Percentiles rank a stretch among this genome's conserved stretches.
These are phyloP conservation scores for Larimichthys crocea DNA, from an alignment of 2,113 vertebrate genomes.

Conservation along the genomic window DNA sequence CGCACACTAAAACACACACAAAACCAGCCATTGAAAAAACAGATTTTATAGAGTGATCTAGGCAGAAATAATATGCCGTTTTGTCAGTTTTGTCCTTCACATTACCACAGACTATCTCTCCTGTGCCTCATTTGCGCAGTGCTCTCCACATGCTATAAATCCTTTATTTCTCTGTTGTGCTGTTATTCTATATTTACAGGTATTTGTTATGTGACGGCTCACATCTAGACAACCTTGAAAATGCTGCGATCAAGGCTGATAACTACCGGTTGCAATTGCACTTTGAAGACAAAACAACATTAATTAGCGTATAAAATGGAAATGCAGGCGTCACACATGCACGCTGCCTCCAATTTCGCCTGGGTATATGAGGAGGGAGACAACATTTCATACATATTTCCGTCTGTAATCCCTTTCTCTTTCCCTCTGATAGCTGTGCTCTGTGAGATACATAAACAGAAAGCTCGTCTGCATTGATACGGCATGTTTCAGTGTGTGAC, in stretches of 20 bases:
- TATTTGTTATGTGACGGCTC: conserved; percentile 74
- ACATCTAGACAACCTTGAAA: conserved; percentile 80
- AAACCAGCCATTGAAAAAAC: conserved; percentile 32
- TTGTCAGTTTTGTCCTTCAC: conserved; percentile 77
- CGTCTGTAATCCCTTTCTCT: conserved; percentile 64
- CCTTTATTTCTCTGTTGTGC: conserved; percentile 72
- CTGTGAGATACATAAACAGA: conserved; percentile 70
- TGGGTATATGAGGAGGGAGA: conserved; percentile 52
- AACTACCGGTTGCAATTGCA: conserved; percentile 71
- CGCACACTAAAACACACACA: conserved; percentile 28
- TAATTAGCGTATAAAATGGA: conserved; percentile 77
- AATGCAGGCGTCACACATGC: conserved; percentile 62
- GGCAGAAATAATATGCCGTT: conserved; percentile 63
- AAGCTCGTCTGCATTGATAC: conserved; percentile 69
- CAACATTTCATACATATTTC: conserved; percentile 69
- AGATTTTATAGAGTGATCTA: conserved; percentile 50
- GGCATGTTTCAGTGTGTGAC: conserved; percentile 71
- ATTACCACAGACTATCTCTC: conserved; percentile 69
- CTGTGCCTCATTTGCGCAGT: conserved; percentile 67
- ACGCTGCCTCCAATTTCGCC: conserved; percentile 61
- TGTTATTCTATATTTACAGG: conserved; percentile 80
- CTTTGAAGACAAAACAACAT: conserved; percentile 81
- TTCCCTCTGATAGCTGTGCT: conserved; percentile 66
- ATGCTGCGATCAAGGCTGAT: conserved; percentile 75
- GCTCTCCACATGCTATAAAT: conserved; percentile 63